Percentiles rank a stretch among this genome's conserved stretches.
phyloP scores from a whole-genome alignment of 2,888 invertebrate genomes.

The Trissolcus japonicus region DNA sequence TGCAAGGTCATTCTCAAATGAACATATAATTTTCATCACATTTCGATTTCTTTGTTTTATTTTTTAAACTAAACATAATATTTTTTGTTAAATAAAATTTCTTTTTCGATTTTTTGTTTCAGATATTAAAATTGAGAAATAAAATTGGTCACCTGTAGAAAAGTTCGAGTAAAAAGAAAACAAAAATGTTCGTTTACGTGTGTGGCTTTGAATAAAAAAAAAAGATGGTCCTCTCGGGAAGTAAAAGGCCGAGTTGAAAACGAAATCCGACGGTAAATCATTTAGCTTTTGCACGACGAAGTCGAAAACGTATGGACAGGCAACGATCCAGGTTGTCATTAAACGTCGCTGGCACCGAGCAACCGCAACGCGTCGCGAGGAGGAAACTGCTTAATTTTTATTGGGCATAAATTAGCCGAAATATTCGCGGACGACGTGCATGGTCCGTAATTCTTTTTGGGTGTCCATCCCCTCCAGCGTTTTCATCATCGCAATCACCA shows the following conservation, averaged over 20 bases:
- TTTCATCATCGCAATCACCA: slow-evolving; percentile 48
- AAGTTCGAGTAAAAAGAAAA: slow-evolving; percentile 34
- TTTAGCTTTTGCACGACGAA: slow-evolving; percentile 51
- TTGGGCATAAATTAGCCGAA: slow-evolving; percentile 76
- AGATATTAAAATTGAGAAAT: neutral
- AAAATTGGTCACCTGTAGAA: neutral
- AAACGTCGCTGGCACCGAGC: slow-evolving; percentile 57
- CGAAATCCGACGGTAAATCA: slow-evolving; percentile 74
- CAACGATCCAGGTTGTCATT: slow-evolving; percentile 55
- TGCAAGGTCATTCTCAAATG: neutral
- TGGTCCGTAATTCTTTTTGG: slow-evolving; percentile 63
- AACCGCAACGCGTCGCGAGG: slow-evolving; percentile 62
- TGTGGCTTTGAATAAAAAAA: slow-evolving; percentile 45
- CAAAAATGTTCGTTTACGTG: slow-evolving; percentile 23
- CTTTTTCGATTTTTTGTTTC: no score
- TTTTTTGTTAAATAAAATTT: neutral
- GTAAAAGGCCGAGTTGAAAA: slow-evolving; percentile 62
- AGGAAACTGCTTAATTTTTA: slow-evolving; percentile 76
- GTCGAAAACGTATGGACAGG: slow-evolving; percentile 46
- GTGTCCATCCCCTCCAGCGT: slow-evolving; percentile 49
- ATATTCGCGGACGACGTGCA: slow-evolving; percentile 75
- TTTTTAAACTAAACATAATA: slow-evolving; percentile 3
- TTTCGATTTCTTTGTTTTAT: neutral
- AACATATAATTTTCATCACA: neutral
- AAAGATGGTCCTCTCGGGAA: slow-evolving; percentile 46